Conservation (phyloP, 2,113 vertebrate genomes). For the Leuciscus idus region DNA sequence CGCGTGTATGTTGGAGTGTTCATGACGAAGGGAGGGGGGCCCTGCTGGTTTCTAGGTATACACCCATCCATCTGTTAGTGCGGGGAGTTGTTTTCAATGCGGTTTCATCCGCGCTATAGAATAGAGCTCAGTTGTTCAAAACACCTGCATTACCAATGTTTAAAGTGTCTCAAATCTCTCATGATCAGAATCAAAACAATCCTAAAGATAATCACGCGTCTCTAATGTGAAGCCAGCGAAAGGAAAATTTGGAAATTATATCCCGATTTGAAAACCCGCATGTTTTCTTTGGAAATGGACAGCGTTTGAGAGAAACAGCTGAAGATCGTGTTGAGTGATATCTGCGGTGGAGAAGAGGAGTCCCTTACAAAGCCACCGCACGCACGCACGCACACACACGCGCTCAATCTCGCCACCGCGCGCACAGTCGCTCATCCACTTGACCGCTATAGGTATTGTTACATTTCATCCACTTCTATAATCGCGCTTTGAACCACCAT, state of each 20-base stretch:
- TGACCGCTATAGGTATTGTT: conserved; percentile 73
- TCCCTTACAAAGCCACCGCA: conserved; percentile 63
- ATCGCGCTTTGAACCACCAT: conserved; percentile 77
- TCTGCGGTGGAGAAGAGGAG: conserved; percentile 12
- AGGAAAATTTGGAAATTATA: neutral
- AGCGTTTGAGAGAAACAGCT: conserved; percentile 72
- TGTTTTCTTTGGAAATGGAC: conserved; percentile 78
- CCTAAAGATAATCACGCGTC: neutral
- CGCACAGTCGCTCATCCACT: conserved; percentile 64
- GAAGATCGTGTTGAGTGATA: conserved; percentile 16
- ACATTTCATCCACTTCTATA: conserved; percentile 74
- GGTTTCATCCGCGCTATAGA: conserved; percentile 73
- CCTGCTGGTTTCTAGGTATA: conserved; percentile 74
- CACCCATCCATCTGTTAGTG: conserved; percentile 84
- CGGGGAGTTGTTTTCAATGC: conserved; percentile 75
- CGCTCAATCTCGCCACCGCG: conserved; percentile 15
- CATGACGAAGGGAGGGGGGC: conserved; percentile 74
- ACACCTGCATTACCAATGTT: conserved; percentile 68
- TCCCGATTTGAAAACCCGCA: neutral
- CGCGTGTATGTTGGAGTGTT: neutral
- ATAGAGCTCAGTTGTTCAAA: conserved; percentile 65
- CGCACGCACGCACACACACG: conserved; percentile 49
- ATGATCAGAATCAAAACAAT: neutral
- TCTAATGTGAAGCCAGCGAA: neutral
- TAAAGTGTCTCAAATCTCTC: neutral